Evolutionary conservation across 1,140 invertebrate species (phyloP).

Genomic region (Drosophila elegans): DNA sequence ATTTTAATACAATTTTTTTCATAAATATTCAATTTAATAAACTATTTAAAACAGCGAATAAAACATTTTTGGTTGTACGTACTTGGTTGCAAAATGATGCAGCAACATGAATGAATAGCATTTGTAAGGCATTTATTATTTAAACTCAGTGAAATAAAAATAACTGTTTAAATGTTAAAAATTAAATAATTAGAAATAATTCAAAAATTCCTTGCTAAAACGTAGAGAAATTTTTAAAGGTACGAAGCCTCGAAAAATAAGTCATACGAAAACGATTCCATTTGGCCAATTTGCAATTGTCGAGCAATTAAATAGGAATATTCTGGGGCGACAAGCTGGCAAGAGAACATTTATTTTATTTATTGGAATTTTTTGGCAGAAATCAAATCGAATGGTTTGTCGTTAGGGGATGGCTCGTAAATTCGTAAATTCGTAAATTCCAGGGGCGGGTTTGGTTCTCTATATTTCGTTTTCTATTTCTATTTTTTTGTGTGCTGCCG

Average conservation of each 20-base stretch:
- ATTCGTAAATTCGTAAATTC: constrained; percentile 51
- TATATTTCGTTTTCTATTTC: not conserved
- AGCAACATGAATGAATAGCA: too few relatives aligned
- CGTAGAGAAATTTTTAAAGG: too few relatives aligned
- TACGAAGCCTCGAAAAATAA: constrained; percentile 2
- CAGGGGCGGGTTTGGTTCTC: constrained; percentile 62
- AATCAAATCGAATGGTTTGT: constrained; percentile 71
- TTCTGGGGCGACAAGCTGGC: constrained; percentile 30
- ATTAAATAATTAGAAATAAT: too few relatives aligned
- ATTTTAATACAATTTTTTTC: too few relatives aligned
- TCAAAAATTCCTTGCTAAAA: too few relatives aligned
- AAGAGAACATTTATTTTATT: constrained; percentile 70
- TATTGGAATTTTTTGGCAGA: constrained; percentile 56
- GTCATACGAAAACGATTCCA: constrained; percentile 1
- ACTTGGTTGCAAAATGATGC: too few relatives aligned
- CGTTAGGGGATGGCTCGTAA: constrained; percentile 50
- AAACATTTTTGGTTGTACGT: too few relatives aligned
- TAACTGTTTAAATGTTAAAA: too few relatives aligned
- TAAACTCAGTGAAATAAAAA: too few relatives aligned
- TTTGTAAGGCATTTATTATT: too few relatives aligned
- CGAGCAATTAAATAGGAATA: constrained; percentile 75
- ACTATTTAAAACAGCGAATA: too few relatives aligned
- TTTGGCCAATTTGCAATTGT: constrained; percentile 60
- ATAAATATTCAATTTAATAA: too few relatives aligned
- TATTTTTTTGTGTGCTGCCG: constrained; percentile 46